Evolutionary conservation across 2,797 vertebrate genomes (phyloP), one percentile per base, ranked within the genome.

Genomic region (Phrynocephalus forsythii): DNA sequence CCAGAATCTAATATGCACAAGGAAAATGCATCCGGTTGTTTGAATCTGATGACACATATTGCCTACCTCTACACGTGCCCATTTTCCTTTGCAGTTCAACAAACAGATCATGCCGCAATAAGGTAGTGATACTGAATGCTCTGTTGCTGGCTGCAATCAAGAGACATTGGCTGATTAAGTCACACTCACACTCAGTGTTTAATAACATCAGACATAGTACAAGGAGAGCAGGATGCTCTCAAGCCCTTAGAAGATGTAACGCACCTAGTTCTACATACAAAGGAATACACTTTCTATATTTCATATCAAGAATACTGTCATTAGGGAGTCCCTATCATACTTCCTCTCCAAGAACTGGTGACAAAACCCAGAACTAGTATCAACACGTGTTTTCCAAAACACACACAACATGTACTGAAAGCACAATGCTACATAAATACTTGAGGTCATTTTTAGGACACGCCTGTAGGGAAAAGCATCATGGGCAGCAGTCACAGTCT

Each of bases 51-150:
- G 30, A 50, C 44, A 44, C 30, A 22, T 5, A 44, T 56, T 86
- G 90, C 95, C 96, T 96, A 99, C 98, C 98, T 99, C 98, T 8
- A 97, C 98, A 94, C 99, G 97, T 80, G 97, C 96, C 98, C 97
- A 99, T 93, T 97, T 98, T 92, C 97, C 98, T 96, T 98, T 98
- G 94, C 96, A 97, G 73, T 95, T 96, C 82, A 98, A 97, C 71
- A 99, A 95, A 95, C 98, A 99, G 88, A 98, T 94, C 95, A 98
- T 99, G 82, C 99, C 98, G 94, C 94, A 97, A 93, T 98, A 99
- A 22, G 99, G 98, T 82, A 97, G 93, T 0, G 97, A 97, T 82
- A 99, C 96, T 89, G 97, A 96, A 86, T 93, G 97, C 50, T 98
- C 97, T 8, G 97, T 96, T 1, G 97, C 96, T 75, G 98, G 96